Conservation (phyloP, 2,888 invertebrate genomes). For the Harpalus rubripes region DNA sequence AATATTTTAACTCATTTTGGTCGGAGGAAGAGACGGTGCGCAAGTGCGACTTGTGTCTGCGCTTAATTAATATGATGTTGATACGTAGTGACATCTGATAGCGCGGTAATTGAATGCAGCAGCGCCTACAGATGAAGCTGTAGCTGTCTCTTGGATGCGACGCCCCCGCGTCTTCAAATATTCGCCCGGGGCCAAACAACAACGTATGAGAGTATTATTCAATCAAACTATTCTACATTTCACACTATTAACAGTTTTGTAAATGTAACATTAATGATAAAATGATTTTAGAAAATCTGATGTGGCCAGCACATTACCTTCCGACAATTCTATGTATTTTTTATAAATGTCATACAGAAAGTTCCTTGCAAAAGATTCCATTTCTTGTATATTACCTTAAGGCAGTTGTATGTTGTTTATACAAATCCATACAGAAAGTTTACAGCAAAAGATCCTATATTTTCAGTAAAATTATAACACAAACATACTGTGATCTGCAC, state of each 20-base stretch:
- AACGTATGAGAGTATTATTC: not conserved
- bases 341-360: too few species aligned
- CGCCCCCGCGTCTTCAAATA: slow-evolving; percentile 21
- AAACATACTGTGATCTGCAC: too few species aligned
- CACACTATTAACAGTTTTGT: not conserved
- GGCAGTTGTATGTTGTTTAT: too few species aligned
- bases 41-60: slow-evolving; percentile 55
- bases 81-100: slow-evolving; percentile 71
- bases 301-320: too few species aligned
- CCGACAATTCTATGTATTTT: too few species aligned
- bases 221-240: not conserved
- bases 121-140: slow-evolving; percentile 62
- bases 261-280: too few species aligned
- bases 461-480: too few species aligned
- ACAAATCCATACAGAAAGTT: too few species aligned
- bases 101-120: slow-evolving; percentile 65
- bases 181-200: slow-evolving; percentile 12
- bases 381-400: too few species aligned
- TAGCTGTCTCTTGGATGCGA: slow-evolving; percentile 7
- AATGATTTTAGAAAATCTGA: too few species aligned
- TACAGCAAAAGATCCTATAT: too few species aligned
- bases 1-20: slow-evolving; percentile 74
- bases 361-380: too few species aligned
- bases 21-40: not conserved
- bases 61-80: slow-evolving; percentile 73